phyloP scores from a whole-genome alignment of 1,140 invertebrate species.

The Drosophila ambigua region DNA sequence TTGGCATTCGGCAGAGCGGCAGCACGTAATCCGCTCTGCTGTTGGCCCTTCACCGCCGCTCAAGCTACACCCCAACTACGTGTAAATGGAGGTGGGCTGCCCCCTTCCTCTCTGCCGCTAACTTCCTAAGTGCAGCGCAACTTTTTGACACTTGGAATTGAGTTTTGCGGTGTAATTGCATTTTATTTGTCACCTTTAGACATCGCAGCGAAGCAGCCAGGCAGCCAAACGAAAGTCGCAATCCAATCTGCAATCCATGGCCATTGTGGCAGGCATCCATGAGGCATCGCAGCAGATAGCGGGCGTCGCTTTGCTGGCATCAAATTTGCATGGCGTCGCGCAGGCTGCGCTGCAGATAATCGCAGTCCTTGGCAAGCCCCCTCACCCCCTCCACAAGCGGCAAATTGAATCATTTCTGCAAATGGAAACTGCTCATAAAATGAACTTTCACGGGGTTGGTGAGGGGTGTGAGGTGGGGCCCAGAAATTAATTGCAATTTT shows the following conservation, averaged over 20 bases:
- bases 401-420: conserved; percentile 50
- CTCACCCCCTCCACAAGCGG: neutral
- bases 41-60: conserved; percentile 28
- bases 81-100: neutral
- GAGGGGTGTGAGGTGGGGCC: neutral
- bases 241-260: conserved; percentile 38
- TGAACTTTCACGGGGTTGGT: conserved; percentile 20
- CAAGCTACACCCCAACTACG: too few species aligned
- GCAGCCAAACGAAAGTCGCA: conserved; percentile 54
- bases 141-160: conserved; percentile 81
- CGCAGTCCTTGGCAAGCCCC: conserved; percentile 58
- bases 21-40: conserved; percentile 58
- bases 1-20: neutral
- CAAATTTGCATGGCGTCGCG: conserved; percentile 67
- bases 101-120: conserved; percentile 33
- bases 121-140: conserved; percentile 80
- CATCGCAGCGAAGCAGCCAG: neutral
- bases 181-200: conserved; percentile 66
- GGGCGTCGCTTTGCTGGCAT: conserved; percentile 38
- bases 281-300: neutral
- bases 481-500: conserved; percentile 56
- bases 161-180: conserved; percentile 81
- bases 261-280: conserved; percentile 19
- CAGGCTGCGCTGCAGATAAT: conserved; percentile 60
- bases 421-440: conserved; percentile 54